Percentiles rank a stretch among this genome's conserved stretches.
phyloP scores from a whole-genome alignment of 23 tunicate species.

The Diplosoma virens region DNA sequence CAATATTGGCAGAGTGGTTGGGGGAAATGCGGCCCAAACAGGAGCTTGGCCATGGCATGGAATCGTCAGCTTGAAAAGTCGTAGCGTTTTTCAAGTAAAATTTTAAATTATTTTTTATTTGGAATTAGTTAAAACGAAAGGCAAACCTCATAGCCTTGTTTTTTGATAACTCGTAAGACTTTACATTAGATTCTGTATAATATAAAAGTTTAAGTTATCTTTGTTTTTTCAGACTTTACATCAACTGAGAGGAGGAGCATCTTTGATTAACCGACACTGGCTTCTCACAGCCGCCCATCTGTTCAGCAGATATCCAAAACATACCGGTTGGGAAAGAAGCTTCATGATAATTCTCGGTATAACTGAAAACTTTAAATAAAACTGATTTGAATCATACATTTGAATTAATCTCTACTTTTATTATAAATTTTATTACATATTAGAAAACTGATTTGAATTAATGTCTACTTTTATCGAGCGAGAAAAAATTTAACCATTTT shows the following conservation, averaged over 20 bases:
- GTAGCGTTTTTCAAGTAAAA: neutral
- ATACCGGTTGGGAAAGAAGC: neutral
- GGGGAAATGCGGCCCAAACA: slow-evolving; percentile 39
- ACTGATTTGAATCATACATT: too few relatives aligned
- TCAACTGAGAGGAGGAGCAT: slow-evolving; percentile 8
- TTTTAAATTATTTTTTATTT: neutral
- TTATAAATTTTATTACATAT: too few relatives aligned
- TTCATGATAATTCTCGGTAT: neutral
- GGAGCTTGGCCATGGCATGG: slow-evolving; percentile 86
- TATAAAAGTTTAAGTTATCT: neutral
- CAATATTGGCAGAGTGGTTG: slow-evolving; percentile 33
- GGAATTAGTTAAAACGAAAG: too few relatives aligned
- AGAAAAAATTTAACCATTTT: neutral
- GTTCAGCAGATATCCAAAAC: neutral
- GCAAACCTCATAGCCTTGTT: too few relatives aligned
- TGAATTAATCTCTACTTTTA: too few relatives aligned
- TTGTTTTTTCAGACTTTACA: neutral
- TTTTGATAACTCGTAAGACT: too few relatives aligned
- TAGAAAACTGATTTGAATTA: too few relatives aligned
- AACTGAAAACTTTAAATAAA: neutral
- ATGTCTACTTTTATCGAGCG: too few relatives aligned
- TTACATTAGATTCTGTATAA: neutral
- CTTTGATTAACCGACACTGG: slow-evolving; percentile 8
- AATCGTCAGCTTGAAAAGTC: neutral
- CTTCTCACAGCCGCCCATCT: slow-evolving; percentile 21